Percentiles rank a stretch among this genome's conserved stretches.
Evolutionary conservation across 2,113 vertebrate species (phyloP).

Genomic region (Notarius quadriscutis): DNA sequence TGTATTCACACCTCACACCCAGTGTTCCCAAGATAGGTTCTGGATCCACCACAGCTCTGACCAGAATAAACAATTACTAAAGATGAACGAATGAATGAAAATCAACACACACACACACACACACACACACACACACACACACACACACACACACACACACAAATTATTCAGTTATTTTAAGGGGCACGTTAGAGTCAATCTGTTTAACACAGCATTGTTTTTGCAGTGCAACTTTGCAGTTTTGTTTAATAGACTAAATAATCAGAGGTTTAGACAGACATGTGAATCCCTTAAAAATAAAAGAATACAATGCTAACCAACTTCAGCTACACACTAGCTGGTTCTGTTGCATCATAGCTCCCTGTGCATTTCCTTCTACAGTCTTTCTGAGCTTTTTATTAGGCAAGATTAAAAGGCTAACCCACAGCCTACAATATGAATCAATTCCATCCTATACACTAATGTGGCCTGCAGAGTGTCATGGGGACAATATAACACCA

Average conservation of each 20-base stretch:
- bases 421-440: conserved; percentile 44
- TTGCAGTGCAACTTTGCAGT: neutral
- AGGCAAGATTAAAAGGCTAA: conserved; percentile 45
- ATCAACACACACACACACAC: too few species aligned
- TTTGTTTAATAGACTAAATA: neutral
- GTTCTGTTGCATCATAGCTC: neutral
- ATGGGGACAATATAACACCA: conserved; percentile 67
- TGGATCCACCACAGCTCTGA: neutral
- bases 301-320: neutral
- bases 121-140: too few species aligned
- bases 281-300: neutral
- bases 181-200: neutral
- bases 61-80: neutral
- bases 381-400: conserved; percentile 37
- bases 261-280: neutral
- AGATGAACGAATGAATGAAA: neutral
- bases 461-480: conserved; percentile 52
- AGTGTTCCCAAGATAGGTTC: neutral
- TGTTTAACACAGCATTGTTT: neutral
- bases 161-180: neutral
- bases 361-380: conserved; percentile 8
- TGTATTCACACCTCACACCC: neutral
- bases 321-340: neutral
- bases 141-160: too few species aligned
- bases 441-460: conserved; percentile 48